Evolutionary conservation across 2,797 vertebrate genomes (phyloP).

Genomic region (Enteromius anoplus): DNA sequence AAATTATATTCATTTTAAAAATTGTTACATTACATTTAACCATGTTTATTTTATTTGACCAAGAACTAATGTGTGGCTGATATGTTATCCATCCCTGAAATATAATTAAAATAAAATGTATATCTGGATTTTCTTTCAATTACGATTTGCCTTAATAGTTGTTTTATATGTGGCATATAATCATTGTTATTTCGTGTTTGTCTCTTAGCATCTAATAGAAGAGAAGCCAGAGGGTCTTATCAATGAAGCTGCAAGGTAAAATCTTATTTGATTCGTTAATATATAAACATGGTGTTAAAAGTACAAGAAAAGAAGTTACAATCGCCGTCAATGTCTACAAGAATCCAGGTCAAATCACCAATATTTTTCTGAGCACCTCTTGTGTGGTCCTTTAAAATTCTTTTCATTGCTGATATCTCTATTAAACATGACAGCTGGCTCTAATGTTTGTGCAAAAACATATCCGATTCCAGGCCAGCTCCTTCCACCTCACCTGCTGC

Average conservation of each 20-base stretch:
- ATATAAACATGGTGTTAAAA: neutral
- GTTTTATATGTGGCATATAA: conserved; percentile 33
- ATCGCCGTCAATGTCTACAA: neutral
- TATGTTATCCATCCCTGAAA: neutral
- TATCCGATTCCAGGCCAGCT: conserved; percentile 29
- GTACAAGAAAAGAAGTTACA: neutral
- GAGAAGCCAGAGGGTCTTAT: conserved; percentile 88
- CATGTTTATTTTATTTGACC: neutral
- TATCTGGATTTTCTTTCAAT: neutral
- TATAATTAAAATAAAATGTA: neutral
- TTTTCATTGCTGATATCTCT: conserved; percentile 7
- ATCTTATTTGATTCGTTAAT: neutral
- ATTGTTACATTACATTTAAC: neutral
- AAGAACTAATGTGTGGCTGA: neutral
- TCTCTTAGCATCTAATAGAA: conserved; percentile 87
- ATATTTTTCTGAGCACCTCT: conserved; percentile 30
- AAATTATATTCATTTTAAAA: neutral
- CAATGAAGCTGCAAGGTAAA: conserved; percentile 93
- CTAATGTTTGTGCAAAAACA: conserved; percentile 37
- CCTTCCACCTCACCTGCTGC: conserved; percentile 34
- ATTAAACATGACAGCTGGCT: conserved; percentile 27
- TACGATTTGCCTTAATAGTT: neutral
- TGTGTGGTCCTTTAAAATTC: conserved; percentile 37
- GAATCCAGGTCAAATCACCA: neutral
- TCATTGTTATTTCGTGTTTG: conserved; percentile 46